Conservation (phyloP, 2,797 vertebrate species). For the Prunella strophiata region DNA sequence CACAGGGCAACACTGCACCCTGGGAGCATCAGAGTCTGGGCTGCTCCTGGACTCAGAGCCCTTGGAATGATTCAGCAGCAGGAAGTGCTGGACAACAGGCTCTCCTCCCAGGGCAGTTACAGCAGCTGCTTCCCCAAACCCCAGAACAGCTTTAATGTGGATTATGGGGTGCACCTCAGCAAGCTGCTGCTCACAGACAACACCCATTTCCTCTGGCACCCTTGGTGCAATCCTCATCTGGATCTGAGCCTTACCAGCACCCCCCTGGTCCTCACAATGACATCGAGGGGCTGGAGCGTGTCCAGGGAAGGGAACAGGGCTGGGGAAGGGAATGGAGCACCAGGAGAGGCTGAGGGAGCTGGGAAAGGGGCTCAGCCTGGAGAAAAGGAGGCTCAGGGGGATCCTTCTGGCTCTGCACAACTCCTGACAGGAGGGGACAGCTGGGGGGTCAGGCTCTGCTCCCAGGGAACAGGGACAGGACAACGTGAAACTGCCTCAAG, state of each 20-base stretch:
- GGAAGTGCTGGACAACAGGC: neutral
- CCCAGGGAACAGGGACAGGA: neutral
- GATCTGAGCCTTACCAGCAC: neutral
- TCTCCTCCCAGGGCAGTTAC: accelerated
- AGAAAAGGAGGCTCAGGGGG: neutral
- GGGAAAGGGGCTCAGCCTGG: neutral
- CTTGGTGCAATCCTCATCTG: accelerated
- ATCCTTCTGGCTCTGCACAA: neutral
- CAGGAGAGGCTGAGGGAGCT: neutral
- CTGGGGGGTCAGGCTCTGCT: accelerated
- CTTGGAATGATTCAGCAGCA: neutral
- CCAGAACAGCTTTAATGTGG: accelerated
- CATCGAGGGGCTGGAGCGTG: accelerated
- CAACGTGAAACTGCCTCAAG: accelerated
- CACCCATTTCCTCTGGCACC: accelerated
- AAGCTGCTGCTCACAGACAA: accelerated
- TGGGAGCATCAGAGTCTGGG: neutral
- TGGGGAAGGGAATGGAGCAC: neutral
- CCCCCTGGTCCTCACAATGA: neutral
- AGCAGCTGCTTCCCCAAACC: no score
- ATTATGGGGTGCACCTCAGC: accelerated
- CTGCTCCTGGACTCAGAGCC: neutral
- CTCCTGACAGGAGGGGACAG: neutral
- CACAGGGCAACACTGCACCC: neutral
- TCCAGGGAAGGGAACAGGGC: accelerated